Conservation (phyloP, 2,113 vertebrate genomes). For the Phyllostomus discolor region DNA sequence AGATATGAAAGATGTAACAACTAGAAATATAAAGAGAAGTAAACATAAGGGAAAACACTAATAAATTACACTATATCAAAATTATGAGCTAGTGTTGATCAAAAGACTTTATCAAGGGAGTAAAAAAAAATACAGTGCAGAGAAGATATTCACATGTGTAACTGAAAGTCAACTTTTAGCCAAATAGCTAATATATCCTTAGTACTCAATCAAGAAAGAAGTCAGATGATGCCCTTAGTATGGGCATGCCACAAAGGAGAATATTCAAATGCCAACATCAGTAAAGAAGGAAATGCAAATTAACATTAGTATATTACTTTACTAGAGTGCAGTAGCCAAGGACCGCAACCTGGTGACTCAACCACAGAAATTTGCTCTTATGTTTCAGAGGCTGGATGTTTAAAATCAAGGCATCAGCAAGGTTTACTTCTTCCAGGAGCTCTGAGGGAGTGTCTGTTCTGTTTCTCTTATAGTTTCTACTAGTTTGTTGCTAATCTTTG, state of each 20-base stretch:
- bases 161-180: not conserved
- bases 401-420: not conserved
- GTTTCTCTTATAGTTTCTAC: not conserved
- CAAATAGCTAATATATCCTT: not conserved
- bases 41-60: not conserved
- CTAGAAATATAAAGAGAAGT: not conserved
- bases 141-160: not conserved
- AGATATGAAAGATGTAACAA: not conserved
- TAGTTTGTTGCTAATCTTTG: not conserved
- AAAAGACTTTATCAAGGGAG: not conserved
- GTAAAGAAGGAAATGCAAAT: not conserved
- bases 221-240: not conserved
- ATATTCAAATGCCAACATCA: not conserved
- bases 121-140: not conserved
- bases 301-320: not conserved
- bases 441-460: not conserved
- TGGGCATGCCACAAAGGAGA: not conserved
- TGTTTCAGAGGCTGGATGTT: not conserved
- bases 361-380: not conserved
- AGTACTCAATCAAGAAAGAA: not conserved
- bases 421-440: not conserved
- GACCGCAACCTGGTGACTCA: not conserved
- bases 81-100: not conserved
- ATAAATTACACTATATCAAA: not conserved
- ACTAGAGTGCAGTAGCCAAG: not conserved